Conservation (phyloP, 2,113 vertebrate genomes). For the Forbesichthys papilliferus region DNA sequence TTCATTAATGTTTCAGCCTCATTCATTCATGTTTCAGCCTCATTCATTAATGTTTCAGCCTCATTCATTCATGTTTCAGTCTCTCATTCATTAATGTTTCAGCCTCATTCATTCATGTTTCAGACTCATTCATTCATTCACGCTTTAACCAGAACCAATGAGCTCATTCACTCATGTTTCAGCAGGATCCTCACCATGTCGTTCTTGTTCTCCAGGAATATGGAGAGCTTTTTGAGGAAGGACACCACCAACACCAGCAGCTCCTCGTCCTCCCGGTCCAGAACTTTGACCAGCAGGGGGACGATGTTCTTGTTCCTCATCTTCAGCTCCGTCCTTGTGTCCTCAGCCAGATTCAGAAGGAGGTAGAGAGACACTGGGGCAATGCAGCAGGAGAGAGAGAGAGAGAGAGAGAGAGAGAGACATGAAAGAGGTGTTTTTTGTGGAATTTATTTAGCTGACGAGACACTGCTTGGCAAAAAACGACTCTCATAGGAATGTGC, state of each 20-base stretch:
- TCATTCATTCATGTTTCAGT: background rate
- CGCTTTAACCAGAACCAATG: too few species aligned
- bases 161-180: too few species aligned
- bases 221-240: constrained; percentile 97
- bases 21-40: background rate
- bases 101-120: background rate
- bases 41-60: background rate
- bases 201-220: constrained; percentile 98
- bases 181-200: constrained; percentile 85
- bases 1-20: background rate
- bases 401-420: background rate
- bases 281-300: constrained; percentile 89
- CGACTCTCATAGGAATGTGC: too few species aligned
- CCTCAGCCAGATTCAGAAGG: constrained; percentile 92
- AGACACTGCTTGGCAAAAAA: too few species aligned
- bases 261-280: constrained; percentile 91
- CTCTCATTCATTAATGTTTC: background rate
- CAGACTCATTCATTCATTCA: too few species aligned
- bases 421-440: background rate
- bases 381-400: background rate
- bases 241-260: constrained; percentile 93
- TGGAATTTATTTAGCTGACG: too few species aligned
- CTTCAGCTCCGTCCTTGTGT: constrained; percentile 94
- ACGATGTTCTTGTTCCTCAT: constrained; percentile 99
- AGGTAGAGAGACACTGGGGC: constrained; percentile 89